These are phyloP conservation scores for Thaleichthys pacificus DNA, from an alignment of 2,797 vertebrate genomes.

Conservation along the genomic window DNA sequence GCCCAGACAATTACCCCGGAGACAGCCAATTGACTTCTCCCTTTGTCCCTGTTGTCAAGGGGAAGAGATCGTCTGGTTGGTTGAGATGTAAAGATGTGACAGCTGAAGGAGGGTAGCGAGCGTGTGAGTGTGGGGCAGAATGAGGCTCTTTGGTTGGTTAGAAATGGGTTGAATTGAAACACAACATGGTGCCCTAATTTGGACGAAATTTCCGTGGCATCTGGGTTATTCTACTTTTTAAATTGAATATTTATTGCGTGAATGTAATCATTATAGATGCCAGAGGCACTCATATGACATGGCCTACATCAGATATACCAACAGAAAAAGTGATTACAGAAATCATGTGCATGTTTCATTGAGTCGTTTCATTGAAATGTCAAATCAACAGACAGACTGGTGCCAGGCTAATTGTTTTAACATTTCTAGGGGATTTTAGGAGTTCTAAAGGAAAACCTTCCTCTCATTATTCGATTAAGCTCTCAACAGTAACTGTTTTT, in stretches of 20 bases:
- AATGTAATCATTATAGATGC: not conserved
- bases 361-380: conserved; percentile 1
- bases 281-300: not conserved
- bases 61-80: not conserved
- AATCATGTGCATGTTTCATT: not conserved
- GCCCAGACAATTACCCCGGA: conserved; percentile 18
- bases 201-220: not conserved
- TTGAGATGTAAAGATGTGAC: not conserved
- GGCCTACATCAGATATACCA: not conserved
- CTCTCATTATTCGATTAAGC: not conserved
- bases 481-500: not conserved
- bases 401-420: conserved; percentile 14
- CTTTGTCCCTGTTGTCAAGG: not conserved
- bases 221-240: not conserved
- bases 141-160: not conserved
- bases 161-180: not conserved
- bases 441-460: not conserved
- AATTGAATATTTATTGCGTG: not conserved
- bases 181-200: not conserved
- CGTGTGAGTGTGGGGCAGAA: not conserved
- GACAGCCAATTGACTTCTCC: conserved; percentile 1
- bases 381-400: conserved; percentile 2
- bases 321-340: not conserved
- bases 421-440: not conserved
- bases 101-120: not conserved